phyloP scores from a whole-genome alignment of 2,888 invertebrate genomes.

The Stenurella melanura region DNA sequence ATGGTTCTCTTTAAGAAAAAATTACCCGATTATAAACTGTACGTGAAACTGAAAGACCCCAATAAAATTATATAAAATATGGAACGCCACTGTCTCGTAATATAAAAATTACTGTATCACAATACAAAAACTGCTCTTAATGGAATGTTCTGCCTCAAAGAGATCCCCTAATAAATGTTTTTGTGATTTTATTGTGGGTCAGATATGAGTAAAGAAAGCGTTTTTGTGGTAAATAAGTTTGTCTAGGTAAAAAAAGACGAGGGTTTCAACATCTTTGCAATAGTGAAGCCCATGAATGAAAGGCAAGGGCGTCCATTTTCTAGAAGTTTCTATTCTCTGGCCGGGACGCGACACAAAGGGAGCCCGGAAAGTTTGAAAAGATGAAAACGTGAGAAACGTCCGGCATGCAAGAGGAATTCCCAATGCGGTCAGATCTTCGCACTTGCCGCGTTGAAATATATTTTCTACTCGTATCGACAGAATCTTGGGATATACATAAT shows the following conservation, averaged over 20 bases:
- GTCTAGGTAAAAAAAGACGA: conserved; percentile 46
- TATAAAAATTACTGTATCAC: conserved; percentile 33
- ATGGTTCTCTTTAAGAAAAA: too few species aligned
- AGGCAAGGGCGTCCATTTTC: conserved; percentile 52
- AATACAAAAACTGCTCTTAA: conserved; percentile 31
- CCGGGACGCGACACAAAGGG: conserved; percentile 58
- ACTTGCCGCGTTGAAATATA: conserved; percentile 23
- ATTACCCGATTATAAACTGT: too few species aligned
- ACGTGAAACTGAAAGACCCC: too few species aligned
- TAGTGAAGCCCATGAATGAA: conserved; percentile 22
- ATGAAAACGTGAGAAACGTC: conserved; percentile 66
- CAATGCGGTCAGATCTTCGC: conserved; percentile 54
- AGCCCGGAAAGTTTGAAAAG: conserved; percentile 64
- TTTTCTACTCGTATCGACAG: neutral
- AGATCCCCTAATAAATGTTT: conserved; percentile 29
- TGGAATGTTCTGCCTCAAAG: conserved; percentile 24
- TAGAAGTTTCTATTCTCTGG: conserved; percentile 59
- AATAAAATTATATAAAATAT: too few species aligned
- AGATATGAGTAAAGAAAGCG: conserved; percentile 38
- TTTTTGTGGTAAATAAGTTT: conserved; percentile 44
- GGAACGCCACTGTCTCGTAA: conserved; percentile 8
- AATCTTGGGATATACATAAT: neutral
- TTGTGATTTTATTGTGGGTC: conserved; percentile 39
- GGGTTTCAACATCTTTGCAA: conserved; percentile 27
- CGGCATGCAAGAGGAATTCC: conserved; percentile 62